Evolutionary conservation across 2,113 vertebrate species (phyloP).

Genomic region (Ageneiosus marmoratus): DNA sequence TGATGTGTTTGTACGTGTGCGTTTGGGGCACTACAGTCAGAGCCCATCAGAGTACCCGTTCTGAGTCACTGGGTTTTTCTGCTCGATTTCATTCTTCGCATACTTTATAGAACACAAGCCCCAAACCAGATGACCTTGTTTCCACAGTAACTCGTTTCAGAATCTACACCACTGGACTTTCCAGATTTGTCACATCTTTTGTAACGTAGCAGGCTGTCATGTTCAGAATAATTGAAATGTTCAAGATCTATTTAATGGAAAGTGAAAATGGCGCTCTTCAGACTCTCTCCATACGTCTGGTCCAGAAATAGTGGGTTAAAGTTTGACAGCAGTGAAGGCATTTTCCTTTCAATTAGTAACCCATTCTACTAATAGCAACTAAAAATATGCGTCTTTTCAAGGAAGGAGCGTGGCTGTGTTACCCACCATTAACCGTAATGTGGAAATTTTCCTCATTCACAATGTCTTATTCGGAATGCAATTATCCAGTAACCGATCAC

Average conservation of each 20-base stretch:
- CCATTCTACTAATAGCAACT: not conserved
- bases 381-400: not conserved
- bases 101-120: slow-evolving; percentile 31
- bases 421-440: not conserved
- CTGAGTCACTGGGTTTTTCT: slow-evolving; percentile 44
- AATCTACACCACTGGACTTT: slow-evolving; percentile 17
- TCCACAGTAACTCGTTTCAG: not conserved
- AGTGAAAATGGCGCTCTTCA: not conserved
- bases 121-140: slow-evolving; percentile 1
- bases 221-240: not conserved
- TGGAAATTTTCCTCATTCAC: not conserved
- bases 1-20: not conserved
- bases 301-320: not conserved
- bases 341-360: slow-evolving; percentile 16
- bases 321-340: not conserved
- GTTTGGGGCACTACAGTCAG: not conserved
- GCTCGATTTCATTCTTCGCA: slow-evolving; percentile 35
- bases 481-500: not conserved
- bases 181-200: slow-evolving; percentile 23
- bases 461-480: not conserved
- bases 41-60: slow-evolving; percentile 16
- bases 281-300: not conserved
- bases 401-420: not conserved
- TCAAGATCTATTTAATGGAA: not conserved
- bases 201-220: not conserved